Percentiles rank a stretch among this genome's conserved stretches.
Evolutionary conservation across 2,113 vertebrate species (phyloP).

Genomic region (Catharus fuscescens): DNA sequence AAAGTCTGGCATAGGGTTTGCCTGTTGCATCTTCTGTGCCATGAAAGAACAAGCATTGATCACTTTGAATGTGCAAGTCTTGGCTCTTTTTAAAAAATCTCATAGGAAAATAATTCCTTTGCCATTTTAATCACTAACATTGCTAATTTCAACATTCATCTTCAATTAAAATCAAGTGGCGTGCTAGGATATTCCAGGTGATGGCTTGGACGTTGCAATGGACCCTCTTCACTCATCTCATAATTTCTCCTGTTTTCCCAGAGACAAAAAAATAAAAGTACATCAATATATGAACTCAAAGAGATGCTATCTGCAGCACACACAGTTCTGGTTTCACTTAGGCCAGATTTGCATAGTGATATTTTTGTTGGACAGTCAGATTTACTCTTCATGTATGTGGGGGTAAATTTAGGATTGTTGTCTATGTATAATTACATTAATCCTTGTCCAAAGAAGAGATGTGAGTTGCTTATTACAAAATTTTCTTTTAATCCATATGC

Average conservation of each 20-base stretch:
- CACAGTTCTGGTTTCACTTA: background rate
- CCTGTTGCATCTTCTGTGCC: background rate
- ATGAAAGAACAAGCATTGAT: background rate
- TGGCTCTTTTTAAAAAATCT: background rate
- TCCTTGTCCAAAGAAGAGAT: background rate
- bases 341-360: background rate
- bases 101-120: background rate
- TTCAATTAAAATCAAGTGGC: background rate
- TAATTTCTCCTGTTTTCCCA: background rate
- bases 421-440: background rate
- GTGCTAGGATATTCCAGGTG: background rate
- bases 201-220: background rate
- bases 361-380: background rate
- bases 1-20: background rate
- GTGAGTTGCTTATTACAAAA: background rate
- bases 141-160: background rate
- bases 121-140: background rate
- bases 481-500: background rate
- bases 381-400: background rate
- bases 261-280: background rate
- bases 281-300: background rate
- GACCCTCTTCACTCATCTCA: background rate
- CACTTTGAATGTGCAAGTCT: background rate
- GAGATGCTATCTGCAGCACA: background rate
- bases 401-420: background rate